Evolutionary conservation across 2,113 vertebrate species (phyloP).

Genomic region (Asarcornis scutulata): DNA sequence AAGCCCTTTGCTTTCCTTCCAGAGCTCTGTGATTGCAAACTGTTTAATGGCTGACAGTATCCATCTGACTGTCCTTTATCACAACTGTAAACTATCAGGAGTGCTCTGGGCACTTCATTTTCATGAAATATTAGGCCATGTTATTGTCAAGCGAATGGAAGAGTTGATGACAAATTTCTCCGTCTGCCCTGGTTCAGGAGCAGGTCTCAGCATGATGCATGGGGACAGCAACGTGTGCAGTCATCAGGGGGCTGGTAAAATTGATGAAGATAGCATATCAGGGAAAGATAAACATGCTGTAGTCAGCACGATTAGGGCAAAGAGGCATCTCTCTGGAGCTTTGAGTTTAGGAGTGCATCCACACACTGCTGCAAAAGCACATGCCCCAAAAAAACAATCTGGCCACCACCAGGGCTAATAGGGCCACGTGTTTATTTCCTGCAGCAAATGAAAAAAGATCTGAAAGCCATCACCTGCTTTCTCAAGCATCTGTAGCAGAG

Average conservation of each 20-base stretch:
- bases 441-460: not conserved
- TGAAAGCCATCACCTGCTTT: not conserved
- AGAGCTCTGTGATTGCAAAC: constrained; percentile 63
- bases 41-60: constrained; percentile 73
- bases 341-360: constrained; percentile 52
- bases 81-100: constrained; percentile 80
- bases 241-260: constrained; percentile 85
- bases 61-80: constrained; percentile 75
- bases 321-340: constrained; percentile 71
- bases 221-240: constrained; percentile 76
- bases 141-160: constrained; percentile 87
- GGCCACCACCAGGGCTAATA: constrained; percentile 1
- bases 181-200: constrained; percentile 79
- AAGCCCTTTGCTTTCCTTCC: constrained; percentile 49
- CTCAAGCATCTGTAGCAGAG: not conserved
- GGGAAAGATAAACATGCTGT: constrained; percentile 86
- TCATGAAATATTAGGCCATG: constrained; percentile 90
- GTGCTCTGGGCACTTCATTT: constrained; percentile 91
- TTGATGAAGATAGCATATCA: constrained; percentile 88
- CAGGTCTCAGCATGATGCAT: constrained; percentile 89
- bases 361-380: constrained; percentile 25
- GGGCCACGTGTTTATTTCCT: not conserved
- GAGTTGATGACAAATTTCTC: constrained; percentile 90
- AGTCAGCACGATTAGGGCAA: constrained; percentile 79
- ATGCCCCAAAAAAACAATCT: constrained; percentile 33